Percentiles rank a stretch among this genome's conserved stretches.
phyloP scores from a whole-genome alignment of 1,140 invertebrate species.

The Trypoxylus dichotomus region DNA sequence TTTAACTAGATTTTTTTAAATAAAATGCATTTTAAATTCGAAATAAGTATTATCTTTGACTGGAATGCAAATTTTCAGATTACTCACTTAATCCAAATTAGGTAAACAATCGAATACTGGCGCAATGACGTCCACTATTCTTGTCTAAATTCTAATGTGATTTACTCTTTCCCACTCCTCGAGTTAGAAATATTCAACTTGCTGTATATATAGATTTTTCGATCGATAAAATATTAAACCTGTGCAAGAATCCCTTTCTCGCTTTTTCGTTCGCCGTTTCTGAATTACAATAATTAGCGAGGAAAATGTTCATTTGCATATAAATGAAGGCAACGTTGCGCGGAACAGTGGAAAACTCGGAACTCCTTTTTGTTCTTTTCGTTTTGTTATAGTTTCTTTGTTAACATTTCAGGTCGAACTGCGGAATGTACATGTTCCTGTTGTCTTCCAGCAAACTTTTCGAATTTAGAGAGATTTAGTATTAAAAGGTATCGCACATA shows the following conservation, averaged over 20 bases:
- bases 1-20: too few relatives aligned
- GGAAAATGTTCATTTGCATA: constrained; percentile 17
- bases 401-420: constrained; percentile 6
- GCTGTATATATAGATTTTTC: not conserved
- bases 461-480: constrained; percentile 5
- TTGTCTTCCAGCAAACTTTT: constrained; percentile 17
- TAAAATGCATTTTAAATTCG: too few relatives aligned
- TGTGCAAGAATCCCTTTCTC: not conserved
- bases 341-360: not conserved
- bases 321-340: constrained; percentile 7
- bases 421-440: not conserved
- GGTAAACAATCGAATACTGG: too few relatives aligned
- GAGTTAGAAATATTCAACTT: too few relatives aligned
- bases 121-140: too few relatives aligned
- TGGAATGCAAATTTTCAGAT: too few relatives aligned
- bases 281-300: constrained; percentile 22
- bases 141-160: too few relatives aligned
- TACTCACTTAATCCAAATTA: too few relatives aligned
- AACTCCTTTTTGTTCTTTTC: not conserved
- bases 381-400: constrained; percentile 14
- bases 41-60: too few relatives aligned
- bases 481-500: constrained; percentile 19
- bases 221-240: constrained; percentile 12
- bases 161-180: too few relatives aligned
- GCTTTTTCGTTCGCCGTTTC: not conserved